Evolutionary conservation across 2,888 invertebrate species (phyloP).

Genomic region (Shargacucullia verbasci): DNA sequence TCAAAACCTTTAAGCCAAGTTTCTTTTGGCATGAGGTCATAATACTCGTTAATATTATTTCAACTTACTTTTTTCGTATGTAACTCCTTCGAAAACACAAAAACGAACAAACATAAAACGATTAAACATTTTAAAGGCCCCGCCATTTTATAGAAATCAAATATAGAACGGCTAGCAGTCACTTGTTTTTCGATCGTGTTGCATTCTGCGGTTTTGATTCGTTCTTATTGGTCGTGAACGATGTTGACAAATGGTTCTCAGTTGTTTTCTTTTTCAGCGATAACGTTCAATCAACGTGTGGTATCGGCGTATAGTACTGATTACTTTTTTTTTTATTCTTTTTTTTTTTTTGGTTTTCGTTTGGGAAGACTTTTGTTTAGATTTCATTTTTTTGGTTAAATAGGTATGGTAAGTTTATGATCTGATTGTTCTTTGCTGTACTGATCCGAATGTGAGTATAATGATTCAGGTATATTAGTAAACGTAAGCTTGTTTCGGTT

Average conservation of each 20-base stretch:
- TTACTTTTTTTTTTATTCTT: slow-evolving; percentile 3
- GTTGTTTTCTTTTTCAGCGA: slow-evolving; percentile 39
- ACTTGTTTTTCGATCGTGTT: slow-evolving; percentile 20
- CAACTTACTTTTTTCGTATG: slow-evolving; percentile 60
- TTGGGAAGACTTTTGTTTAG: neutral
- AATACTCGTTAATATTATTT: neutral
- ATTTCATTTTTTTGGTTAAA: slow-evolving; percentile 6
- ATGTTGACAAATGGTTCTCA: slow-evolving; percentile 38
- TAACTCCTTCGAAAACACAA: slow-evolving; percentile 50
- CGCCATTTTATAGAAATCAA: slow-evolving; percentile 24
- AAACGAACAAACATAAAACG: slow-evolving; percentile 19
- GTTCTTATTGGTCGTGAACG: slow-evolving; percentile 2
- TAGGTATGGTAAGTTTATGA: slow-evolving; percentile 3
- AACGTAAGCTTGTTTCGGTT: neutral
- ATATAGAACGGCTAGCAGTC: slow-evolving; percentile 5
- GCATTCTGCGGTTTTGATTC: slow-evolving; percentile 8
- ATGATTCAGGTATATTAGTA: neutral
- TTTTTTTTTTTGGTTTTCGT: slow-evolving; percentile 6
- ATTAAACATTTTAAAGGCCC: slow-evolving; percentile 14
- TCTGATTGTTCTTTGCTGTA: slow-evolving; percentile 14
- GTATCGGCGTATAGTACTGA: neutral
- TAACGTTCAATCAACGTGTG: slow-evolving; percentile 22
- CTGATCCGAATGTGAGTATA: neutral
- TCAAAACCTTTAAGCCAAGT: too few species aligned
- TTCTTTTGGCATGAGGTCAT: too few species aligned